Conservation (phyloP, 2,888 invertebrate species). For the Sphinx pinastri region DNA sequence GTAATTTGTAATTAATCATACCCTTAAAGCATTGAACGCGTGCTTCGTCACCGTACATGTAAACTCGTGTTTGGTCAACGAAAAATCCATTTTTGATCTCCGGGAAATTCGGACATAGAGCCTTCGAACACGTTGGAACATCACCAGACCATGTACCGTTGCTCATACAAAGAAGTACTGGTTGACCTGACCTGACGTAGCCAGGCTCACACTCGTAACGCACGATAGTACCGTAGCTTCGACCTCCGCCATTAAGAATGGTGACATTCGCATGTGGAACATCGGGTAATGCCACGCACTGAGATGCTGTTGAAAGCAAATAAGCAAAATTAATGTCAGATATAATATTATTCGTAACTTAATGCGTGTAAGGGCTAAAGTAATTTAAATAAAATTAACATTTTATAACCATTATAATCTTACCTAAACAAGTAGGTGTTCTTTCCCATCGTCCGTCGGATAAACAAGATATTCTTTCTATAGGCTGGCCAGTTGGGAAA, state of each 20-base stretch:
- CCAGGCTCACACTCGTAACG: slow-evolving; percentile 96
- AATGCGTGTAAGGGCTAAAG: too few relatives aligned
- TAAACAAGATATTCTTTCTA: slow-evolving; percentile 94
- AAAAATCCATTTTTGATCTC: slow-evolving; percentile 94
- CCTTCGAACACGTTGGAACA: slow-evolving; percentile 93
- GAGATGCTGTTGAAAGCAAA: slow-evolving; percentile 86
- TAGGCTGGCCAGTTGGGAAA: slow-evolving; percentile 93
- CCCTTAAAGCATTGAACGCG: slow-evolving; percentile 94
- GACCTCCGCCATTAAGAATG: slow-evolving; percentile 93
- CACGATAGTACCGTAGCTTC: slow-evolving; percentile 96
- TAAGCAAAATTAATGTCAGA: too few relatives aligned
- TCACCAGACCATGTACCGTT: slow-evolving; percentile 98
- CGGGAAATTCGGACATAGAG: slow-evolving; percentile 89
- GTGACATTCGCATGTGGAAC: slow-evolving; percentile 94
- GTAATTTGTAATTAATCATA: slow-evolving; percentile 36
- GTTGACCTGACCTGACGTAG: slow-evolving; percentile 93
- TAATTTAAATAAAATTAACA: background rate
- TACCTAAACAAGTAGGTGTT: slow-evolving; percentile 94
- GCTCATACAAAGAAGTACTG: slow-evolving; percentile 96
- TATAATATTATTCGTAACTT: too few relatives aligned
- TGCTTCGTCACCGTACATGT: slow-evolving; percentile 95
- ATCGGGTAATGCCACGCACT: slow-evolving; percentile 93
- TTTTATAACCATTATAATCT: slow-evolving; percentile 34
- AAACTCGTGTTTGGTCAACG: slow-evolving; percentile 89
- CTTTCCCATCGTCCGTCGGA: slow-evolving; percentile 96